These are phyloP conservation scores for Scelioninae gen. 2 DNA, from an alignment of 2,888 invertebrate genomes.

Conservation along the genomic window DNA sequence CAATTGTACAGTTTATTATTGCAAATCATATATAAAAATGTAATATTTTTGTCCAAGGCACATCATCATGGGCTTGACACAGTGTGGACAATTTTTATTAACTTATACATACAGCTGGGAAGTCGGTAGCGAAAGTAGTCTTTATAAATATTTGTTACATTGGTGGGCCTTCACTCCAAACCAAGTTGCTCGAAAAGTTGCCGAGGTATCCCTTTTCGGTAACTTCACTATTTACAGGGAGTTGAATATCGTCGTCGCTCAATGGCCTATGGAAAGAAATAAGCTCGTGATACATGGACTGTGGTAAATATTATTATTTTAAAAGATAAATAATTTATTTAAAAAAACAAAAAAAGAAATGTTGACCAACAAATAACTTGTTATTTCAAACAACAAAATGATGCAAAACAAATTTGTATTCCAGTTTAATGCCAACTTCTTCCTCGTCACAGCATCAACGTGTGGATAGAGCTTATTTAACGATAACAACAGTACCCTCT, in stretches of 20 bases:
- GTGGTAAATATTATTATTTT: constrained; percentile 79
- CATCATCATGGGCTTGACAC: constrained; percentile 95
- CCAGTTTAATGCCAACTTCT: constrained; percentile 47
- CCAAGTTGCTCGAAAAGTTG: constrained; percentile 77
- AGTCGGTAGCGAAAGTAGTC: constrained; percentile 63
- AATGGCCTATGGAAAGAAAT: constrained; percentile 82
- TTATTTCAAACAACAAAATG: too few species aligned
- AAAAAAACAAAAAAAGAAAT: too few species aligned
- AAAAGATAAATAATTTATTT: too few species aligned
- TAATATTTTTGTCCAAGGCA: too few species aligned
- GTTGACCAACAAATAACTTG: too few species aligned
- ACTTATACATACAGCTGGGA: constrained; percentile 82
- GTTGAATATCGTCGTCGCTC: constrained; percentile 82
- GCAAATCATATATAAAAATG: too few species aligned
- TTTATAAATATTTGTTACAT: constrained; percentile 81
- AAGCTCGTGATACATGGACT: constrained; percentile 83
- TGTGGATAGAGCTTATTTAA: constrained; percentile 79
- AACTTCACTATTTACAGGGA: constrained; percentile 75
- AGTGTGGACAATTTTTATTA: constrained; percentile 93
- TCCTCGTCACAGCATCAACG: constrained; percentile 64
- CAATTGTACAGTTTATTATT: too few species aligned
- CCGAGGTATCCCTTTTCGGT: constrained; percentile 80
- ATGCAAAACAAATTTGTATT: too few species aligned
- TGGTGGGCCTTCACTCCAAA: constrained; percentile 81
- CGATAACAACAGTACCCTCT: constrained; percentile 82